Base-by-base conservation (phyloP, 2,888 invertebrate genomes). In the Brenthis hecate region DNA sequence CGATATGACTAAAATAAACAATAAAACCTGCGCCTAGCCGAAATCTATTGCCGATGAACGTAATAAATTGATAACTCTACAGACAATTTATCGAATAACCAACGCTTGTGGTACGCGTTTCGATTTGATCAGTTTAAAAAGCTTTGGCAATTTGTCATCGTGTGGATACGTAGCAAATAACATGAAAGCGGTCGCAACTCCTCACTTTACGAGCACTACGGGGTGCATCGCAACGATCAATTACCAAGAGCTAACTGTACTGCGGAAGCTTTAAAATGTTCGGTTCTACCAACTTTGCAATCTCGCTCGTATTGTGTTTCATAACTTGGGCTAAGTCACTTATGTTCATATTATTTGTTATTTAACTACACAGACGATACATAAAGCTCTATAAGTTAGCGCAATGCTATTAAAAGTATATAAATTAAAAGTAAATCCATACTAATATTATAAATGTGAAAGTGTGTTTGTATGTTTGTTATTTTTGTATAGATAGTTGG, bases 191-290 rank as follows among this genome's bases (percentile, higher is more conserved):
- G 65, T 57, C 28, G 47, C 43, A 53, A 60, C 56, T 56, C 56
- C 6, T 48, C 50, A 60, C 60, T 60, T 50, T 60, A 28, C 50
- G 51, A 57, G 32, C 70, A 69, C 51, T 19, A 50, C 16, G 11
- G 51, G 51, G 53, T 66, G 62, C 68, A 66, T 65, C 68, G 43
- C 56, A 55, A 60, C 71, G 64, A 71, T 72, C 71, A 68, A 71
- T 72, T 72, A 72, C 65, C 13, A 36, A 65, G 50, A 43, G 56
- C 65, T 64, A 64, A 68, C 72, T 70, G 65, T 28, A 50, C 57
- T 66, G 75, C 36, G 73, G 73, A 86, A 86, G 82, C 87, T 88
- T 82, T 85, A 81, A 84, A 86, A 81, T 81, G 77, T 77, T 77
- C 76, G 77, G 14, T 58, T 36, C 57, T 76, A 23, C 28, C 69